phyloP scores from a whole-genome alignment of 1,140 invertebrate genomes.

The Tetragonula clypearis region DNA sequence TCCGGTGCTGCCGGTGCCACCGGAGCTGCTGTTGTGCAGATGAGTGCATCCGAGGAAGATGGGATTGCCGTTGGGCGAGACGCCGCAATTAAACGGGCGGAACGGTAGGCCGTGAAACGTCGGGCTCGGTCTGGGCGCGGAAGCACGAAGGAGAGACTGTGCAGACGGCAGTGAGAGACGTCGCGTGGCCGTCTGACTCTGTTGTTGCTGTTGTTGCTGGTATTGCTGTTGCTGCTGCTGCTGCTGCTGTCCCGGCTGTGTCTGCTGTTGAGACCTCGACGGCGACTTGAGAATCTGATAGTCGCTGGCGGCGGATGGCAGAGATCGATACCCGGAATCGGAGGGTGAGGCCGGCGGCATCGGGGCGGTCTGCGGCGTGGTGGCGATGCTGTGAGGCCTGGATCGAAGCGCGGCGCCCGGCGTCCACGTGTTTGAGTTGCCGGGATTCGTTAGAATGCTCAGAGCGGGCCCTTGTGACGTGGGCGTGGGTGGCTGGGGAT shows the following conservation, averaged over 20 bases:
- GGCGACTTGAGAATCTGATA: slow-evolving; percentile 84
- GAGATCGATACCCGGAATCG: slow-evolving; percentile 82
- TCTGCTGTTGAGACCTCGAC: slow-evolving; percentile 69
- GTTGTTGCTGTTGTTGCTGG: slow-evolving; percentile 46
- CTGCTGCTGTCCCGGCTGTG: slow-evolving; percentile 56
- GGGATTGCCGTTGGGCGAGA: slow-evolving; percentile 80
- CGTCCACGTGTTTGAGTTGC: slow-evolving; percentile 78
- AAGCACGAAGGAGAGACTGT: slow-evolving; percentile 75
- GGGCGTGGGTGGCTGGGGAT: slow-evolving; percentile 80
- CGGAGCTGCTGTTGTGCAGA: slow-evolving; percentile 70
- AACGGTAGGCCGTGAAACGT: slow-evolving; percentile 85
- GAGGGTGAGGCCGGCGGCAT: slow-evolving; percentile 78
- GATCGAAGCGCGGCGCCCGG: slow-evolving; percentile 66
- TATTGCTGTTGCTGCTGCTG: slow-evolving; percentile 57
- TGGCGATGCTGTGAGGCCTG: slow-evolving; percentile 78
- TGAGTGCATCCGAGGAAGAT: slow-evolving; percentile 82
- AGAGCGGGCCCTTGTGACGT: slow-evolving; percentile 71
- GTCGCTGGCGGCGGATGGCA: slow-evolving; percentile 84
- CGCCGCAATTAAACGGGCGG: slow-evolving; percentile 79
- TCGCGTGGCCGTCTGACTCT: slow-evolving; percentile 68
- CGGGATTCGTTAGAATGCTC: slow-evolving; percentile 67
- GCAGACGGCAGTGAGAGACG: slow-evolving; percentile 79
- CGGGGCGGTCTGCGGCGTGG: slow-evolving; percentile 69
- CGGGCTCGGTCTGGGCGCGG: slow-evolving; percentile 83
- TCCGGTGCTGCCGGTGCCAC: slow-evolving; percentile 65